Conservation (phyloP, 2,888 invertebrate genomes). For the Aphodius sticticus region DNA sequence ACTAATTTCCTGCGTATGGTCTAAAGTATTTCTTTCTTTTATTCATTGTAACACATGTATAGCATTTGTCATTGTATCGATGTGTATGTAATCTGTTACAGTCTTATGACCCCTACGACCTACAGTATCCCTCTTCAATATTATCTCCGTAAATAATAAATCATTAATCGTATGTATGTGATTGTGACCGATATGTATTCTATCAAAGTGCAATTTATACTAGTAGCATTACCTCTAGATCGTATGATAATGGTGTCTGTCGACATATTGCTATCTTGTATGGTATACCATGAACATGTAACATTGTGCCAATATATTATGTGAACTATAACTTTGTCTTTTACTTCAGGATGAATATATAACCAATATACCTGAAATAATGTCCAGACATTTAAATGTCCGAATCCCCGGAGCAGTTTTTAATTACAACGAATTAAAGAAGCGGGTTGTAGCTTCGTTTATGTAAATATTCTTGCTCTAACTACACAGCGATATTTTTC, state of each 20-base stretch:
- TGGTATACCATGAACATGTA: neutral
- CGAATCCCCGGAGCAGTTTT: too few species aligned
- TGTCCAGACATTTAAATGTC: too few species aligned
- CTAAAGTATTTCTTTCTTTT: neutral
- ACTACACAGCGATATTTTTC: too few species aligned
- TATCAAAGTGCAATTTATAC: neutral
- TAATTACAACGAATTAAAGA: too few species aligned
- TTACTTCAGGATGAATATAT: neutral
- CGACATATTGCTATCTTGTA: neutral
- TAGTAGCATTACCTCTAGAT: neutral
- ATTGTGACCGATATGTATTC: neutral
- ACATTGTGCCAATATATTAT: neutral
- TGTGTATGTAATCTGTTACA: neutral
- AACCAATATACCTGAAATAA: too few species aligned
- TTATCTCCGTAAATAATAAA: neutral
- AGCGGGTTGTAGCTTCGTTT: too few species aligned
- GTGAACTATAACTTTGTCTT: neutral
- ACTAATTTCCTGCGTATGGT: neutral
- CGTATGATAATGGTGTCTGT: neutral
- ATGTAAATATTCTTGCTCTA: too few species aligned
- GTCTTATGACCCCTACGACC: too few species aligned
- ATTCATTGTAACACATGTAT: neutral
- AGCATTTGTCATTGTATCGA: neutral
- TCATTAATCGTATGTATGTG: neutral
- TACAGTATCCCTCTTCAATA: neutral